Base-by-base conservation (phyloP, 2,113 vertebrate species). In the Hippocampus abdominalis region DNA sequence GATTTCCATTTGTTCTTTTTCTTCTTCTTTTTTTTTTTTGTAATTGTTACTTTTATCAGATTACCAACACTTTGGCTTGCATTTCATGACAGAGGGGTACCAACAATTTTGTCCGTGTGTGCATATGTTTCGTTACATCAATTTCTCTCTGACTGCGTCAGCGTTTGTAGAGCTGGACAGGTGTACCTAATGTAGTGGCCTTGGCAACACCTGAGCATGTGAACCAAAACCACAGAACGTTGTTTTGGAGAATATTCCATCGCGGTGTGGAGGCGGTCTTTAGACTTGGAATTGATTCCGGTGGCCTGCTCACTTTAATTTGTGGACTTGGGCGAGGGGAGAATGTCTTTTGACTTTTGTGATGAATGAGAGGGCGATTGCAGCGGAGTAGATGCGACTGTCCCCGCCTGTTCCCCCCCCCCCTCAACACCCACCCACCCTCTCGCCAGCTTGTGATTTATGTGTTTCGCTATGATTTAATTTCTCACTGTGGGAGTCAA, bases 281-380 rank as follows among this genome's bases (percentile, higher is more conserved):
- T 29, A 56, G 8, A 3, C 32, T 39, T 39, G 21, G 1, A 12
- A 51, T 32, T 49, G 23, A 53, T 49, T 66, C 71, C 84, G 78
- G 81, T 90, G 90, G 88, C 92, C 73, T 80, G 44, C 73, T 12
- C 63, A 32, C 79, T 91, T 93, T 93, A 89, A 92, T 94, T 91
- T 91, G 90, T 90, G 81, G 42, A 64, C 75, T 74, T 73, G 79
- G 25, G 64, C 74, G 71, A 67, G 39, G 80, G 66, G 72, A 87
- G 91, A 88, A 90, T 86, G 66, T 78, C 81, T 86, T 89, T 79
- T 91, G 92, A 92, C 91, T 80, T 79, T 88, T 93, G 84, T 93
- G 92, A 94, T 93, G 87, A 93, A 93, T 94, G 90, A 92, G 91
- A 90, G 86, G 85, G 69, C 89, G 83, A 92, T 94, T 93, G 90